phyloP scores from a whole-genome alignment of 2,888 invertebrate genomes.

The Lasioglossum leucozonium region DNA sequence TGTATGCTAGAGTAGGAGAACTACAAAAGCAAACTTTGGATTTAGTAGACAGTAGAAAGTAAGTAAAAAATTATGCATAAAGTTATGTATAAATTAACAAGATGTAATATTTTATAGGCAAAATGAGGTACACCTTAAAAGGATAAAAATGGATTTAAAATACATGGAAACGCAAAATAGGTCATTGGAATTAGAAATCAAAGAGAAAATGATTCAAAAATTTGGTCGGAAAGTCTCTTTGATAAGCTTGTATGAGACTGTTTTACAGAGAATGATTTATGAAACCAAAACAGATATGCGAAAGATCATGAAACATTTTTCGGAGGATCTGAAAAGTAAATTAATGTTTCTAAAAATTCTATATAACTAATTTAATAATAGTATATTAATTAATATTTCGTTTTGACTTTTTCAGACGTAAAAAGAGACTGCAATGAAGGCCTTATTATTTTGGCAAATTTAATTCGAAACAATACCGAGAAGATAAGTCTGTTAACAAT shows the following conservation, averaged over 20 bases:
- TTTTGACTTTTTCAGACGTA: conserved; percentile 62
- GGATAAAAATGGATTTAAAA: conserved; percentile 89
- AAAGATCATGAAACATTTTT: conserved; percentile 84
- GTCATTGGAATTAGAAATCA: conserved; percentile 86
- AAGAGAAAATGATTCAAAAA: conserved; percentile 86
- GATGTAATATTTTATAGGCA: conserved; percentile 84
- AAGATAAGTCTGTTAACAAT: conserved; percentile 86
- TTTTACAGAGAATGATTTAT: conserved; percentile 86
- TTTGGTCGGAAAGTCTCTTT: conserved; percentile 86
- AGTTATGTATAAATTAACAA: background rate
- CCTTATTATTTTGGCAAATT: conserved; percentile 83
- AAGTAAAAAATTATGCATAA: conserved; percentile 59
- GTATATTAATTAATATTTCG: background rate
- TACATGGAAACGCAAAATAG: conserved; percentile 88
- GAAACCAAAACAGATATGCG: conserved; percentile 85
- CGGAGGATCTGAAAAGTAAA: conserved; percentile 84
- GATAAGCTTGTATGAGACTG: conserved; percentile 86
- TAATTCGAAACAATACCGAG: conserved; percentile 86
- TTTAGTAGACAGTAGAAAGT: conserved; percentile 88
- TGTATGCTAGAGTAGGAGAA: conserved; percentile 88
- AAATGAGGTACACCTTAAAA: conserved; percentile 88
- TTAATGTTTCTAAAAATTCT: conserved; percentile 67
- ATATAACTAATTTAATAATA: conserved; percentile 18
- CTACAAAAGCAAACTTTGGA: conserved; percentile 88
- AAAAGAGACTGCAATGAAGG: conserved; percentile 81